Conservation (phyloP, 2,113 vertebrate species). For the Perccottus glenii region DNA sequence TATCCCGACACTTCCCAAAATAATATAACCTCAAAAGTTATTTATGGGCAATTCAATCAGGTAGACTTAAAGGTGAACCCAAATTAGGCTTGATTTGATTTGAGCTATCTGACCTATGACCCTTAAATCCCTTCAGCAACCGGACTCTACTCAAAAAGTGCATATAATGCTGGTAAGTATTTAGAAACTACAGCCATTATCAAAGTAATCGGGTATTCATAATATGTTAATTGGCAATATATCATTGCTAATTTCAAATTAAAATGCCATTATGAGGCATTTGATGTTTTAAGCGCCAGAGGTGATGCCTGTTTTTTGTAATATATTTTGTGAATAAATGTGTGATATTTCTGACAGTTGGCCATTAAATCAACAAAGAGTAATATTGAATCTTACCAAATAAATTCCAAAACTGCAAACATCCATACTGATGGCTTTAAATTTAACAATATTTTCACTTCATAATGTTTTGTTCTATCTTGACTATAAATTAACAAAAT, state of each 20-base stretch:
- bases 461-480: no score
- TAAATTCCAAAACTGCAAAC: no score
- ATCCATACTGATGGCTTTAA: no score
- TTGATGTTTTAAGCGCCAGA: not conserved
- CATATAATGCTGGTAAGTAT: constrained; percentile 14
- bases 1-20: constrained; percentile 30
- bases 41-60: constrained; percentile 53
- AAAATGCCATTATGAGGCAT: not conserved
- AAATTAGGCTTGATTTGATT: constrained; percentile 57
- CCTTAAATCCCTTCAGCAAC: constrained; percentile 48
- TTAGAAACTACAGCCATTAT: constrained; percentile 33
- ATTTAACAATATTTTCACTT: no score
- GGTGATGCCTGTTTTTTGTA: no score
- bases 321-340: no score
- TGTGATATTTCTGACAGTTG: no score
- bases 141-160: constrained; percentile 16
- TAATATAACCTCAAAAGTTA: constrained; percentile 38
- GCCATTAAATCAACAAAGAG: no score
- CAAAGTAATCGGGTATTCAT: not conserved
- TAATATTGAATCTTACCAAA: no score
- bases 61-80: constrained; percentile 32
- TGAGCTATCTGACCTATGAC: constrained; percentile 33
- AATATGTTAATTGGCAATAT: not conserved
- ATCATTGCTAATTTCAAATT: no score
- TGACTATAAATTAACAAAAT: no score